Conservation (phyloP, 2,888 invertebrate genomes). For the Tolmerus cingulatus region DNA sequence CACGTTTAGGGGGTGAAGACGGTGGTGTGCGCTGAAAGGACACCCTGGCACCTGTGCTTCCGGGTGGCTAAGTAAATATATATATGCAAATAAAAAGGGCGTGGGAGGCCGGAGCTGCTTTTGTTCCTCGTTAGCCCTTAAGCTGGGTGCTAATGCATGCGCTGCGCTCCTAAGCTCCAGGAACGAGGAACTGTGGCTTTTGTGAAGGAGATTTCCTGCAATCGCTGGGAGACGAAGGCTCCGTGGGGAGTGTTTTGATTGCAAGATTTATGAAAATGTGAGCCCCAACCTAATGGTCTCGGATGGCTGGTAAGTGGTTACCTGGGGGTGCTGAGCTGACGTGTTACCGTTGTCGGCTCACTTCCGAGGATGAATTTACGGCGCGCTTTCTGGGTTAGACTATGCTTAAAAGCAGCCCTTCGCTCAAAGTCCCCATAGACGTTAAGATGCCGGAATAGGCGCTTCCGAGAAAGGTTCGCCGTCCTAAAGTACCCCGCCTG, state of each 20-base stretch:
- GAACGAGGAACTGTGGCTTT: background rate
- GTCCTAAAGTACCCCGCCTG: background rate
- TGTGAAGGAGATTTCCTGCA: conserved; percentile 1
- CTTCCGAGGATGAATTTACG: background rate
- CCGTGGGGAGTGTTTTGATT: background rate
- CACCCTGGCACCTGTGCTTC: background rate
- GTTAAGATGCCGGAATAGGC: background rate
- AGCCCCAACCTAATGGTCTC: background rate
- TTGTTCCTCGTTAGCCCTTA: background rate
- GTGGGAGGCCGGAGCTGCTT: background rate
- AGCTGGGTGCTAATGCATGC: conserved; percentile 10
- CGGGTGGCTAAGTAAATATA: background rate
- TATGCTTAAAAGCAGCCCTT: background rate
- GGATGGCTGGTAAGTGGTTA: background rate
- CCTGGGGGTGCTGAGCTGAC: background rate
- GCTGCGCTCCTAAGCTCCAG: background rate
- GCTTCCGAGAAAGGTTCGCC: background rate
- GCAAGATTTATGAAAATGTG: conserved; percentile 4
- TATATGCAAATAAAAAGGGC: background rate
- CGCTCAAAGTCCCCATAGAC: background rate
- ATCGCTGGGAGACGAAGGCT: background rate
- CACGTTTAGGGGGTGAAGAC: too few species aligned
- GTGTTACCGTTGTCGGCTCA: background rate
- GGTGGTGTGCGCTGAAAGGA: background rate
- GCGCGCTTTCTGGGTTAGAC: background rate